Evolutionary conservation across 1,140 invertebrate genomes (phyloP).

Genomic region (Lucilia cuprina): DNA sequence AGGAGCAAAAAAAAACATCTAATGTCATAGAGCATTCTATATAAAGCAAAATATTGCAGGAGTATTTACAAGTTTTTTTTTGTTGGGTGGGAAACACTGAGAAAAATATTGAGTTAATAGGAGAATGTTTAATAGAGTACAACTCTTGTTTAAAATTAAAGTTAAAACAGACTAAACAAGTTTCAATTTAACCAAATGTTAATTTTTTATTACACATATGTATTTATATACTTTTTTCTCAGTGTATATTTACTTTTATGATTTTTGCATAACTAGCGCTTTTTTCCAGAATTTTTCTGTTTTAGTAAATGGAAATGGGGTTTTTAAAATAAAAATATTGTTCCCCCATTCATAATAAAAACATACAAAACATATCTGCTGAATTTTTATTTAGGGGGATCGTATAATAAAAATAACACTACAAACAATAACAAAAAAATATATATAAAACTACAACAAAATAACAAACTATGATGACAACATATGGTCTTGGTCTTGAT

Average conservation of each 20-base stretch:
- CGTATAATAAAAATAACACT: background rate
- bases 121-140: background rate
- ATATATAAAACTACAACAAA: background rate
- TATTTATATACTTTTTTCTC: background rate
- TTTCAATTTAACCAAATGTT: background rate
- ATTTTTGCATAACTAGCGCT: background rate
- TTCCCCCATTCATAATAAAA: conserved; percentile 28
- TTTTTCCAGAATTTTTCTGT: background rate
- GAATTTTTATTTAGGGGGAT: conserved; percentile 9
- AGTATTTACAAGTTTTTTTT: background rate
- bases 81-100: too few relatives aligned
- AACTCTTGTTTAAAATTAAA: too few relatives aligned
- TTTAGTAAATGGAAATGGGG: background rate
- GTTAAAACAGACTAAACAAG: too few relatives aligned
- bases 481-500: conserved; percentile 20
- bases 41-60: conserved; percentile 7
- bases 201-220: too few relatives aligned
- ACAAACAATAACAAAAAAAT: background rate
- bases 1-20: background rate
- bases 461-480: conserved; percentile 24
- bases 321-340: background rate
- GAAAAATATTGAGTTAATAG: too few relatives aligned
- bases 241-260: background rate
- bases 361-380: background rate
- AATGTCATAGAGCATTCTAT: conserved; percentile 26